These are phyloP conservation scores for Salmo trutta DNA, from an alignment of 2,797 vertebrate species.

Conservation along the genomic window DNA sequence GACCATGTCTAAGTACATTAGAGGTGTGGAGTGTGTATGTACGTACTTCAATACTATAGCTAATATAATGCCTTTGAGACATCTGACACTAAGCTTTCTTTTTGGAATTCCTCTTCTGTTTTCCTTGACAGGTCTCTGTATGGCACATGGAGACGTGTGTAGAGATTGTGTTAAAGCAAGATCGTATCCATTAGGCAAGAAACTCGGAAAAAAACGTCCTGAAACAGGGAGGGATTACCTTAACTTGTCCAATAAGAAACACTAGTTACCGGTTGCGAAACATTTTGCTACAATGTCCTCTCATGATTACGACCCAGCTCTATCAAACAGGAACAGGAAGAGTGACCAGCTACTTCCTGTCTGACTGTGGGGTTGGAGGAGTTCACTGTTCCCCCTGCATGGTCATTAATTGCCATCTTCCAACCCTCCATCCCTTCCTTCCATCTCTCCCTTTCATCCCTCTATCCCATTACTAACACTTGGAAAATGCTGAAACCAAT, in stretches of 20 bases:
- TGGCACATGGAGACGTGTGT: not conserved
- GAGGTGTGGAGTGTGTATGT: too few species aligned
- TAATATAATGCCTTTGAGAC: not conserved
- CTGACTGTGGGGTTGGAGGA: not conserved
- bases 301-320: too few species aligned
- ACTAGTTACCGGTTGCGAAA: not conserved
- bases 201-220: too few species aligned
- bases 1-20: conserved; percentile 5
- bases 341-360: not conserved
- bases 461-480: conserved; percentile 26
- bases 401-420: conserved; percentile 54
- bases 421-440: conserved; percentile 18
- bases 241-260: not conserved
- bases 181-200: too few species aligned
- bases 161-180: not conserved
- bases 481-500: conserved; percentile 55
- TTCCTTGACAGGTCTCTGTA: conserved; percentile 1
- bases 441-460: not conserved
- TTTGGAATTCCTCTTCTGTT: not conserved
- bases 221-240: too few species aligned
- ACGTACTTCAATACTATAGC: not conserved
- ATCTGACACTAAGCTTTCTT: not conserved
- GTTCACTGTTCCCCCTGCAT: conserved; percentile 13
- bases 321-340: conserved; percentile 1
- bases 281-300: not conserved